Evolutionary conservation across 2,888 invertebrate species (phyloP), one percentile per base, ranked within the genome.

Genomic region (Crepidodera aurea): DNA sequence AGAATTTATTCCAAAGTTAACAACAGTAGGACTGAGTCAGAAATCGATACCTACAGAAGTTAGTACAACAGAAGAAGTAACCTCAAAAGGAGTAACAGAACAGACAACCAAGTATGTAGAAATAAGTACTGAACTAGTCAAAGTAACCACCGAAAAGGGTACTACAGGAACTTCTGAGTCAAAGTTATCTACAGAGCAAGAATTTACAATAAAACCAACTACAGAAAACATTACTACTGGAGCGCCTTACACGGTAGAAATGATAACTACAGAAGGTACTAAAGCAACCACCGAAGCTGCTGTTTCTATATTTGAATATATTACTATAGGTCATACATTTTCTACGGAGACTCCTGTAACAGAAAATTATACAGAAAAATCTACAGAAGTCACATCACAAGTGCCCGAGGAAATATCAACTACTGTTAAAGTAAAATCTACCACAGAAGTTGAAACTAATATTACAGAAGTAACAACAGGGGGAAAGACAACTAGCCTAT

Each of bases 401-500:
- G 22, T n/a, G n/a, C n/a, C n/a, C n/a, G n/a, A n/a, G n/a, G n/a
- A n/a, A n/a, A n/a, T n/a, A n/a, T n/a, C n/a, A n/a, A n/a, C n/a
- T n/a, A n/a, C n/a, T n/a, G n/a, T n/a, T n/a, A n/a, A n/a, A n/a
- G n/a, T n/a, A n/a, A n/a, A n/a, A n/a, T n/a, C n/a, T n/a, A n/a
- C n/a, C n/a, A n/a, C n/a, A n/a, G n/a, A n/a, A n/a, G n/a, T n/a
- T n/a, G n/a, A n/a, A n/a, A n/a, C n/a, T 32, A 32, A 32, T 10
- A 7, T 32, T 32, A 7, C 32, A n/a, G 32, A 32, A 18, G 12
- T 46, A 16, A 44, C 8, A 13, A 27, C 44, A 10, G 39, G 34
- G n/a, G 8, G 44, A 27, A 4, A 10, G 42, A 51, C 48, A 51
- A 46, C 18, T n/a, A n/a, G n/a, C n/a, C n/a, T n/a, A 29, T 34